Evolutionary conservation across 2,888 invertebrate species (phyloP), one percentile per base, ranked within the genome.

Genomic region (Phlogophora meticulosa): DNA sequence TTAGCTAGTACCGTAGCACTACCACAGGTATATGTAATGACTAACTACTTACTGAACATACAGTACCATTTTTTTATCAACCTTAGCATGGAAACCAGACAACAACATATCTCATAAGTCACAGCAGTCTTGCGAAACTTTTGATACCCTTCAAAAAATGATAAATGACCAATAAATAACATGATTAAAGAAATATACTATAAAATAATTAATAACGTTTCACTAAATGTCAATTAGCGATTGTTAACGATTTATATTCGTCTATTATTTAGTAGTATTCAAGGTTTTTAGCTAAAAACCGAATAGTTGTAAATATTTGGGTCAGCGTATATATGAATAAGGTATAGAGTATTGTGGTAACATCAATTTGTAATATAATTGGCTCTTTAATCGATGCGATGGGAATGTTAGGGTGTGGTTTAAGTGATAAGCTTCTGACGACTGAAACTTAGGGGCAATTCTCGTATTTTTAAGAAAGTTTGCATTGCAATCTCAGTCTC

Each of bases 281-380:
- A 83, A 82, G 85, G 81, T 75, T 81, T 70, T 42, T 53, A 49
- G 75, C 56, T 66, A 58, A 81, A 79, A 69, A 66, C 34, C 60
- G 51, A 68, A 49, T 60, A 59, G 64, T 72, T 17, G 59, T 57
- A 87, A 90, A 89, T 84, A 89, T 90, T 80, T 82, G 81, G 90
- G 91, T 91, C 91, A 90, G 69, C 74, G 90, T 60, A 88, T 90
- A 76, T 59, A 81, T 88, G 73, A 87, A 82, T 84, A 78, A 69
- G 71, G 63, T 66, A 51, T 75, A 59, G 28, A 74, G 61, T 72
- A 64, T 76, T 71, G 73, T 73, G 43, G 59, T 72, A 28, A 53
- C 57, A 62, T 64, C 65, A 48, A 45, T 52, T 43, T 45, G 53
- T 76, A 43, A 40, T 53, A 70, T 72, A 70, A 73, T 72, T 65